A percentile compares a stretch with the other conserved stretches of the same genome.
phyloP scores from a whole-genome alignment of 2,888 invertebrate genomes.

The Morinoia aosen region DNA sequence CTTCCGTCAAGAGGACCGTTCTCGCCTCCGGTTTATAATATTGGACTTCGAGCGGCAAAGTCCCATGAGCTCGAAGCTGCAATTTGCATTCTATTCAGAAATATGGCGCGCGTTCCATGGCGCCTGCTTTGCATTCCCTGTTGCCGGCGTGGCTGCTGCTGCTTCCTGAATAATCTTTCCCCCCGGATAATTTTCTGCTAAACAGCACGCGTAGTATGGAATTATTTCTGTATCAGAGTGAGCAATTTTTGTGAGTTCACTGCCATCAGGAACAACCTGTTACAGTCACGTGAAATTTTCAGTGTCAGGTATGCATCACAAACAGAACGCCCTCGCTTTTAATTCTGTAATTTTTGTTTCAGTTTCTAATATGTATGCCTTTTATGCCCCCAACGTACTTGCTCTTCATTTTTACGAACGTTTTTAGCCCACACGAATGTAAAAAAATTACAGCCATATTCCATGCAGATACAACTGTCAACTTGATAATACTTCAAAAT shows the following conservation, averaged over 20 bases:
- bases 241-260: neutral
- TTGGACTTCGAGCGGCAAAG: slow-evolving; percentile 20
- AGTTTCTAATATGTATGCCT: too few species aligned
- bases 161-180: neutral
- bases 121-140: neutral
- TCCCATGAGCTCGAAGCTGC: neutral
- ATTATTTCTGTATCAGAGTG: neutral
- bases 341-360: neutral
- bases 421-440: neutral
- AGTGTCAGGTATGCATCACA: neutral
- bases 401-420: neutral
- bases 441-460: neutral
- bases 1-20: neutral
- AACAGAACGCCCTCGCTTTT: neutral
- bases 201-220: neutral
- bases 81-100: slow-evolving; percentile 1
- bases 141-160: neutral
- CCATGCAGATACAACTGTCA: neutral
- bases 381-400: neutral
- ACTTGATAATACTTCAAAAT: neutral
- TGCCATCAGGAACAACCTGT: neutral
- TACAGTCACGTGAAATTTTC: neutral
- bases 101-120: neutral
- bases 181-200: neutral
- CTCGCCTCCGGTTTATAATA: neutral